These are phyloP conservation scores for Onychomys arenicola DNA, from an alignment of 2,797 vertebrate species.

Conservation along the genomic window DNA sequence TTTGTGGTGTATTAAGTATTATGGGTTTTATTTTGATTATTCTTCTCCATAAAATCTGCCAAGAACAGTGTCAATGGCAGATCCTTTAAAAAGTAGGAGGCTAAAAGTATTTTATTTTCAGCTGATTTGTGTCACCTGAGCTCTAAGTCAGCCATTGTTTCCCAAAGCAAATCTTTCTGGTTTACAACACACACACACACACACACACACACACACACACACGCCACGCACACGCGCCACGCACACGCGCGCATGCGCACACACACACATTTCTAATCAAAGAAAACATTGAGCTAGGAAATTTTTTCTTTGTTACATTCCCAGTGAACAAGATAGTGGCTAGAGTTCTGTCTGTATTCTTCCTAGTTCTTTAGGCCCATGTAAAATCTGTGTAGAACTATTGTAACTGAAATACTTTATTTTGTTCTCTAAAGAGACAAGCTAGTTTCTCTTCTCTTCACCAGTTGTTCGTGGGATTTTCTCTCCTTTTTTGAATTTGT, in stretches of 20 bases:
- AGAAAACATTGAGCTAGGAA: slow-evolving; percentile 20
- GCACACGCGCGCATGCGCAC: not conserved
- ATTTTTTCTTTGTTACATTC: slow-evolving; percentile 51
- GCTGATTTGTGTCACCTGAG: slow-evolving; percentile 28
- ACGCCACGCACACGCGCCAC: no score
- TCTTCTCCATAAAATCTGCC: slow-evolving; percentile 47
- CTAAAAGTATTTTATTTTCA: slow-evolving; percentile 65
- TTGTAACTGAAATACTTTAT: not conserved
- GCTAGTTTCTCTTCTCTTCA: slow-evolving; percentile 14
- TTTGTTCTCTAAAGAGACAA: slow-evolving; percentile 14
- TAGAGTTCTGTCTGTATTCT: not conserved
- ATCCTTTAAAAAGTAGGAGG: slow-evolving; percentile 48
- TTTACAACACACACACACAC: slow-evolving; percentile 70
- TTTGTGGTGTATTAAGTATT: slow-evolving; percentile 50
- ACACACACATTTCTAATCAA: slow-evolving; percentile 26
- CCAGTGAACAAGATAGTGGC: slow-evolving; percentile 7
- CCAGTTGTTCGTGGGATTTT: slow-evolving; percentile 45
- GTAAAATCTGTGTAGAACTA: slow-evolving; percentile 6
- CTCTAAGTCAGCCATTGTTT: slow-evolving; percentile 84
- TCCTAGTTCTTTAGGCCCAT: slow-evolving; percentile 42
- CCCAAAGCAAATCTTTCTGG: slow-evolving; percentile 83
- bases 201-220: not conserved
- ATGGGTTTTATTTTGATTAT: slow-evolving; percentile 54
- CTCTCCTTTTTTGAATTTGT: slow-evolving; percentile 65
- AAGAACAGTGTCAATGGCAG: slow-evolving; percentile 52